Conservation (phyloP, 2,888 invertebrate species). For the Agrochola macilenta region DNA sequence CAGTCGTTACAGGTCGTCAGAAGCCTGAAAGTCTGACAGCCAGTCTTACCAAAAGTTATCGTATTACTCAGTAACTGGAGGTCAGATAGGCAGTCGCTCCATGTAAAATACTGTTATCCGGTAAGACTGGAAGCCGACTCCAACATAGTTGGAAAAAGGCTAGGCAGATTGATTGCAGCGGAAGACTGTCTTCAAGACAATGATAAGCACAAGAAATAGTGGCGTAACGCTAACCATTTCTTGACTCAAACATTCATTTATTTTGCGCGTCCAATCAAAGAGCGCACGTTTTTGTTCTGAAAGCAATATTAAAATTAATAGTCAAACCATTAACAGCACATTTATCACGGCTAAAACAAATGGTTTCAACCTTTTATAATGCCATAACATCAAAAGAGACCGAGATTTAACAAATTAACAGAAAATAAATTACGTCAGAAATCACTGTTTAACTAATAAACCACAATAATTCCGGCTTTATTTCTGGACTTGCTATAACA, state of each 20-base stretch:
- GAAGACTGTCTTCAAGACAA: not conserved
- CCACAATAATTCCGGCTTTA: slow-evolving; percentile 20
- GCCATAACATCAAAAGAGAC: slow-evolving; percentile 6
- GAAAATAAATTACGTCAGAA: slow-evolving; percentile 47
- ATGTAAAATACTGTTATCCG: no score
- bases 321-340: slow-evolving; percentile 31
- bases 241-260: not conserved
- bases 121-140: no score
- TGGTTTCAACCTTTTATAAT: slow-evolving; percentile 22
- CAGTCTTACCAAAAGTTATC: no score
- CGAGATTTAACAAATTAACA: slow-evolving; percentile 37
- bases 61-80: no score
- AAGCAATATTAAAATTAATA: slow-evolving; percentile 35
- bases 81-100: no score
- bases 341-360: slow-evolving; percentile 38
- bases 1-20: no score
- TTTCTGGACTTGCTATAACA: slow-evolving; percentile 26
- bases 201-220: not conserved
- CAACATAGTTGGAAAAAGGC: no score
- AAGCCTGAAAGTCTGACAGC: no score
- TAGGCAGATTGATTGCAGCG: no score
- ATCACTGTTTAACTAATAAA: slow-evolving; percentile 42
- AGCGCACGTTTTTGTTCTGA: not conserved
- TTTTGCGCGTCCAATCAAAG: not conserved
- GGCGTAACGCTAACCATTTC: not conserved